These are phyloP conservation scores for Tenthredo notha DNA, from an alignment of 2,888 invertebrate species.

Conservation along the genomic window DNA sequence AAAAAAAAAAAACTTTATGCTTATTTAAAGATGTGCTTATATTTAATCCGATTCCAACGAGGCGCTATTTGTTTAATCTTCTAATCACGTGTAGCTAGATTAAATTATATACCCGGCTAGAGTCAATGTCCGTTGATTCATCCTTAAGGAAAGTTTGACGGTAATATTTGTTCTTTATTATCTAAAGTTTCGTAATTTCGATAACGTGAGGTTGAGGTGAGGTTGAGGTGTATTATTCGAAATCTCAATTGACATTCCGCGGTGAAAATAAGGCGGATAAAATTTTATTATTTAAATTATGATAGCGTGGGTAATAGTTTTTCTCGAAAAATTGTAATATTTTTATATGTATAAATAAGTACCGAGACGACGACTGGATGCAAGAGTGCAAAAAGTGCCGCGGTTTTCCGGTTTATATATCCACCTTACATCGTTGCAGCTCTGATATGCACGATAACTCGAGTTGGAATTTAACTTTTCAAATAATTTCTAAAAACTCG, in stretches of 20 bases:
- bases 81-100: neutral
- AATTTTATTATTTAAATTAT: conserved; percentile 5
- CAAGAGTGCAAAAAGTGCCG: neutral
- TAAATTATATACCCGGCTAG: neutral
- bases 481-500: conserved; percentile 69
- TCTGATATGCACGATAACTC: conserved; percentile 45
- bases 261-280: neutral
- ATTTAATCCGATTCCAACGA: neutral
- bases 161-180: neutral
- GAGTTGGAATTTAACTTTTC: conserved; percentile 67
- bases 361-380: neutral
- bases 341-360: neutral
- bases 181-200: neutral
- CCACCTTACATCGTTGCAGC: conserved; percentile 18
- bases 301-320: neutral
- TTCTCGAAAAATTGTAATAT: neutral
- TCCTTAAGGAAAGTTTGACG: neutral
- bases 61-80: neutral
- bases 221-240: conserved; percentile 1
- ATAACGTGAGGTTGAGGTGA: neutral
- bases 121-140: neutral
- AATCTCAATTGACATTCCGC: neutral
- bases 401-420: conserved; percentile 2
- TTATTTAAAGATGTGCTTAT: neutral
- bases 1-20: neutral